Evolutionary conservation across 2,888 invertebrate species (phyloP).

Genomic region (Euclidia mi): DNA sequence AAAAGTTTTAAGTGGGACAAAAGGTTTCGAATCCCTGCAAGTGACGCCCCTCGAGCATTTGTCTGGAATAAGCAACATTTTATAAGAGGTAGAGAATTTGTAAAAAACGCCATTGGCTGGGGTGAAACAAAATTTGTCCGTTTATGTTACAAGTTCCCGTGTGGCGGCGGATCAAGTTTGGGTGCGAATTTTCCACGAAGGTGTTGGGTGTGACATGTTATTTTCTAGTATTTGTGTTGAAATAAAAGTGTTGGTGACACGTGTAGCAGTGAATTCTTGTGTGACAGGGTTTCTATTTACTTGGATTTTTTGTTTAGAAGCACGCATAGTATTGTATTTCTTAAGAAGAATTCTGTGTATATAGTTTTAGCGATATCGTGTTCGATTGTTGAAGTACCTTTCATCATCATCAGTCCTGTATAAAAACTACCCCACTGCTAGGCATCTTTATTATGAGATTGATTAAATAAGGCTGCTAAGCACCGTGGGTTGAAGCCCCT

Average conservation of each 20-base stretch:
- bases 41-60: slow-evolving; percentile 51
- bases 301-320: not conserved
- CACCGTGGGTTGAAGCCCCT: too few relatives aligned
- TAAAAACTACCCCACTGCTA: too few relatives aligned
- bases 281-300: not conserved
- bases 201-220: slow-evolving; percentile 1
- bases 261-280: not conserved
- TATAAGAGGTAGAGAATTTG: slow-evolving; percentile 43
- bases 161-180: slow-evolving; percentile 7
- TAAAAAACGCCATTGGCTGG: slow-evolving; percentile 37
- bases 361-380: too few relatives aligned
- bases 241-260: not conserved
- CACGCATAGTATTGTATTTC: not conserved
- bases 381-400: too few relatives aligned
- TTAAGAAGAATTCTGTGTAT: not conserved
- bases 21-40: slow-evolving; percentile 46
- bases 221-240: not conserved
- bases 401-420: too few relatives aligned
- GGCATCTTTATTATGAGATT: too few relatives aligned
- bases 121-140: slow-evolving; percentile 40
- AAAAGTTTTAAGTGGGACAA: slow-evolving; percentile 53
- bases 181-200: not conserved
- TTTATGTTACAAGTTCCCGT: slow-evolving; percentile 32
- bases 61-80: slow-evolving; percentile 48
- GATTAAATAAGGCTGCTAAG: too few relatives aligned